Percentiles rank a stretch among this genome's conserved stretches.
phyloP scores from a whole-genome alignment of 2,113 vertebrate species.

The Piaya cayana region DNA sequence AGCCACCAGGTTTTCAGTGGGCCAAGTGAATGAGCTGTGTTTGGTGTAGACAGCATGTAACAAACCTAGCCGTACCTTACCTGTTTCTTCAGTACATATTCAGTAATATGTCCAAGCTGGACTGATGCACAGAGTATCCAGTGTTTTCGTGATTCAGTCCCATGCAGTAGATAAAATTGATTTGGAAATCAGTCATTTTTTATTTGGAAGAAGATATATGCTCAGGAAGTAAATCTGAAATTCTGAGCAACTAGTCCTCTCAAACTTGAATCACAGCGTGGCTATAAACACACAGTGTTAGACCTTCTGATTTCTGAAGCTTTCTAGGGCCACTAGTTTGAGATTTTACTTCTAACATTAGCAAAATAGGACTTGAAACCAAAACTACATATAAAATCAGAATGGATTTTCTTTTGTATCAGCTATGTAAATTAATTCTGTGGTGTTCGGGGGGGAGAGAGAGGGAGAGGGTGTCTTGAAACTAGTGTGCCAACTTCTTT shows the following conservation, averaged over 20 bases:
- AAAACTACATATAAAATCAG: not conserved
- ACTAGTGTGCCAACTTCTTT: not conserved
- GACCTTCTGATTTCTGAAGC: not conserved
- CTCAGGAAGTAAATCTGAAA: not conserved
- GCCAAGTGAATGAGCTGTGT: not conserved
- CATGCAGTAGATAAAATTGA: not conserved
- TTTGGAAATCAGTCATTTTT: not conserved
- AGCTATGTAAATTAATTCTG: not conserved
- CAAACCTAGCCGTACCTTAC: not conserved
- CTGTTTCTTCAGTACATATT: not conserved
- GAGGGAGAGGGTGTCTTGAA: not conserved
- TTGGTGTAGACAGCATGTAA: accelerated
- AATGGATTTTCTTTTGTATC: not conserved
- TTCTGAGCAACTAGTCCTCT: not conserved
- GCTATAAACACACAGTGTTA: not conserved
- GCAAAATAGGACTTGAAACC: not conserved
- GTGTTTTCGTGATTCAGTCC: not conserved
- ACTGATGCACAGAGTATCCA: not conserved
- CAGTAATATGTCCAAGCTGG: not conserved
- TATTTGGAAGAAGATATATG: not conserved
- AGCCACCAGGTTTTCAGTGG: not conserved
- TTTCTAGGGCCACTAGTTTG: not conserved
- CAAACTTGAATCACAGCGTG: not conserved
- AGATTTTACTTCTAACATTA: not conserved
- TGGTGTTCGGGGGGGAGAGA: not conserved